phyloP scores from a whole-genome alignment of 1,140 invertebrate genomes.

The Drosophila lini region DNA sequence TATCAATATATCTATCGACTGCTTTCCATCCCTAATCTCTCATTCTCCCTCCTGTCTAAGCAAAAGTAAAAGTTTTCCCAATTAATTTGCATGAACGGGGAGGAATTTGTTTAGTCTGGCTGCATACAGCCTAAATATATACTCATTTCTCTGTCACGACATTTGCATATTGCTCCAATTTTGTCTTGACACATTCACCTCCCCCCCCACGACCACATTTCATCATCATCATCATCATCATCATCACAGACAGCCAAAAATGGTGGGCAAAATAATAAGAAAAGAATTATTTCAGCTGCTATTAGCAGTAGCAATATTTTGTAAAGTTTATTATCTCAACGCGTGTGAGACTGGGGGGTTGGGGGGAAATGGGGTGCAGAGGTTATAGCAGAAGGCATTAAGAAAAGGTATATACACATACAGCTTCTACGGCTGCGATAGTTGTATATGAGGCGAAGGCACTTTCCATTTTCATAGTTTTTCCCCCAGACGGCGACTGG shows the following conservation, averaged over 20 bases:
- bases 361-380: neutral
- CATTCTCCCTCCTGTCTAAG: neutral
- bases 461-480: slow-evolving; percentile 42
- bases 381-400: neutral
- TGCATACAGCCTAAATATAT: slow-evolving; percentile 25
- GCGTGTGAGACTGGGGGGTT: slow-evolving; percentile 2
- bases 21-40: neutral
- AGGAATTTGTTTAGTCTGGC: slow-evolving; percentile 6
- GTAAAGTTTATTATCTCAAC: slow-evolving; percentile 62
- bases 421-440: no score
- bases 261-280: slow-evolving; percentile 9
- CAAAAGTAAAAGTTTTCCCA: slow-evolving; percentile 50
- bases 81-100: slow-evolving; percentile 13
- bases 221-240: slow-evolving; percentile 9
- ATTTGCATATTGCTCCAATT: slow-evolving; percentile 77
- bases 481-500: neutral
- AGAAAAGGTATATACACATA: neutral
- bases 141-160: slow-evolving; percentile 55
- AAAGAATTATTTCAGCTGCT: slow-evolving; percentile 55
- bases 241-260: slow-evolving; percentile 35
- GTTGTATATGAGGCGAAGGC: neutral
- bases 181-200: slow-evolving; percentile 54
- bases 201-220: slow-evolving; percentile 7
- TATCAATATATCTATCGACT: neutral
- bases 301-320: slow-evolving; percentile 74